phyloP scores from a whole-genome alignment of 2,113 vertebrate genomes.

The Lichenostomus cassidix region DNA sequence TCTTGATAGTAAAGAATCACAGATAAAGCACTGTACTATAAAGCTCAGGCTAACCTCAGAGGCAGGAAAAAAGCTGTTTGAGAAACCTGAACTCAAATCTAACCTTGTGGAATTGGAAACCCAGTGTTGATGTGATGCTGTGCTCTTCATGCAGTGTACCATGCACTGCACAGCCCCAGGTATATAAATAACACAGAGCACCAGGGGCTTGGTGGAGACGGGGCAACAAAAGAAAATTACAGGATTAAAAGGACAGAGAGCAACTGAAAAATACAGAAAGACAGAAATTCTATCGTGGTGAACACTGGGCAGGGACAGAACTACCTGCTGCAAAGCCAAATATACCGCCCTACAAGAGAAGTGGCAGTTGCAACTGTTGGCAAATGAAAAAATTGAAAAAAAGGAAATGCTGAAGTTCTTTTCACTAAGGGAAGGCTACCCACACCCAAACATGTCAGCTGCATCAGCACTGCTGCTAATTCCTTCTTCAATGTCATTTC shows the following conservation, averaged over 20 bases:
- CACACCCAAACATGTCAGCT: not conserved
- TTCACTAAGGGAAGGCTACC: not conserved
- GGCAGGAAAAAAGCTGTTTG: not conserved
- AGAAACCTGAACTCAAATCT: not conserved
- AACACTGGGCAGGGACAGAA: not conserved
- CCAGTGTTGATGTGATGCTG: not conserved
- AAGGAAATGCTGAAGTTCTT: not conserved
- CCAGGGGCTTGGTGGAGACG: not conserved
- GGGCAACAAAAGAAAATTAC: not conserved
- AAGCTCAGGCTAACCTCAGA: not conserved
- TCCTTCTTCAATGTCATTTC: constrained; percentile 20
- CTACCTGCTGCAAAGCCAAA: not conserved
- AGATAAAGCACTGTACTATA: not conserved
- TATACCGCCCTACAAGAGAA: not conserved
- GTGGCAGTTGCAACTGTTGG: not conserved
- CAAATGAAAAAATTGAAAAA: not conserved
- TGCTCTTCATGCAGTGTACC: not conserved
- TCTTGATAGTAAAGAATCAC: not conserved
- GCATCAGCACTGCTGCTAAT: not conserved
- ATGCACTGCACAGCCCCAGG: fast-evolving
- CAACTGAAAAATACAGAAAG: not conserved
- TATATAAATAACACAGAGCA: not conserved
- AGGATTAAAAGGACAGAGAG: not conserved
- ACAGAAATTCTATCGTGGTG: not conserved
- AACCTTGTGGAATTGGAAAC: not conserved